phyloP scores from a whole-genome alignment of 2,113 vertebrate genomes.

The Macquaria australasica region DNA sequence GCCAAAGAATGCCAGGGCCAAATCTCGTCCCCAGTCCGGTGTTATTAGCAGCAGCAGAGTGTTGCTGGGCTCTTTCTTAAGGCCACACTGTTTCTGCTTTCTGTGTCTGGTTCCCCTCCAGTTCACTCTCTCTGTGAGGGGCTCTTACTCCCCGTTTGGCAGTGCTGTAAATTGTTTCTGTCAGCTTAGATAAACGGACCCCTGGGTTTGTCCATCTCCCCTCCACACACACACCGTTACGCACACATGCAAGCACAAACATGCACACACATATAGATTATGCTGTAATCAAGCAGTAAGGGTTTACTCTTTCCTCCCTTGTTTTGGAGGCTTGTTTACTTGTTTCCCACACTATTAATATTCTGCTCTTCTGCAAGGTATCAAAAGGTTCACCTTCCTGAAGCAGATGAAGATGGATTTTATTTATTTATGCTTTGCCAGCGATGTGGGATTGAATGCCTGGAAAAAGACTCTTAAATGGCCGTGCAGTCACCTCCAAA shows the following conservation, averaged over 20 bases:
- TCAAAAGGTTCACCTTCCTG: conserved; percentile 56
- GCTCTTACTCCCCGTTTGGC: conserved; percentile 72
- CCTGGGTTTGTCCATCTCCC: conserved; percentile 74
- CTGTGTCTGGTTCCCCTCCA: conserved; percentile 65
- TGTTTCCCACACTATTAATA: conserved; percentile 62
- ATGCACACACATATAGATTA: conserved; percentile 46
- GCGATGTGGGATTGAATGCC: background rate
- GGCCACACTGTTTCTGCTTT: conserved; percentile 52
- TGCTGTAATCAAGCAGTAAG: conserved; percentile 52
- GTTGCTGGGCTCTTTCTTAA: conserved; percentile 30
- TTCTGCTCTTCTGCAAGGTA: conserved; percentile 37
- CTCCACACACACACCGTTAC: conserved; percentile 27
- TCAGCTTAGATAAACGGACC: conserved; percentile 82
- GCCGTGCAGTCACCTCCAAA: background rate
- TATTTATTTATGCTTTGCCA: conserved; percentile 44
- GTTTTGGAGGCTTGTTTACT: conserved; percentile 66
- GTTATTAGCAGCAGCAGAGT: conserved; percentile 34
- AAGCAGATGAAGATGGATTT: conserved; percentile 52
- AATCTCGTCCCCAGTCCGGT: conserved; percentile 18
- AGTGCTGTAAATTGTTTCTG: conserved; percentile 83
- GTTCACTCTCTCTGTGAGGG: conserved; percentile 62
- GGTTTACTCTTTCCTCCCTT: conserved; percentile 40
- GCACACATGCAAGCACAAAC: conserved; percentile 28
- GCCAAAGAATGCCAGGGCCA: conserved; percentile 11
- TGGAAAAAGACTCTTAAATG: conserved; percentile 21